These are phyloP conservation scores for Trachops cirrhosus DNA, from an alignment of 2,797 vertebrate genomes.

Conservation along the genomic window DNA sequence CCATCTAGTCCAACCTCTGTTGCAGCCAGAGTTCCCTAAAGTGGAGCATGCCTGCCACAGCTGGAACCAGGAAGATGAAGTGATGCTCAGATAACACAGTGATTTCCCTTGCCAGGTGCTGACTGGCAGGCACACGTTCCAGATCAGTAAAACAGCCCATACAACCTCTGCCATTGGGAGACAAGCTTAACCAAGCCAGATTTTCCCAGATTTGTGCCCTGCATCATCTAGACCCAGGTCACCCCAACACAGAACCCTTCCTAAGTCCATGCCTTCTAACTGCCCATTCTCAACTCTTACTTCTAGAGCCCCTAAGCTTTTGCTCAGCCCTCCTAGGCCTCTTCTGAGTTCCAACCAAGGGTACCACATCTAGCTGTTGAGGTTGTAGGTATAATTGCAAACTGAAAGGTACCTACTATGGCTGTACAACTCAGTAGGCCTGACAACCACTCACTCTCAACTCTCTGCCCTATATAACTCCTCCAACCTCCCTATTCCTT, in stretches of 20 bases:
- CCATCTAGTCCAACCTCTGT: not conserved
- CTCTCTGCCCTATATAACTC: not conserved
- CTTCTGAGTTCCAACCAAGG: not conserved
- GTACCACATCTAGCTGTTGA: not conserved
- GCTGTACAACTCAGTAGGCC: not conserved
- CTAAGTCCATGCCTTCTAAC: not conserved
- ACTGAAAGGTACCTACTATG: not conserved
- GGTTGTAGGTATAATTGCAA: not conserved
- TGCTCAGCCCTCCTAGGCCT: not conserved
- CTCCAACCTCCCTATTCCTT: not conserved
- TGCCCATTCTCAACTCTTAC: not conserved
- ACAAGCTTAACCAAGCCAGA: not conserved
- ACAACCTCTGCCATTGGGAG: too few species aligned
- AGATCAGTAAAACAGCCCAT: not conserved
- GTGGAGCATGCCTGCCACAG: too few species aligned
- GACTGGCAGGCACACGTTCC: fast-evolving
- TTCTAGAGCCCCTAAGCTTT: not conserved
- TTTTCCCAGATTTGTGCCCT: not conserved
- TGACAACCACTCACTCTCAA: not conserved
- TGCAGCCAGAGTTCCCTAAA: not conserved
- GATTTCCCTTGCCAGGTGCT: not conserved
- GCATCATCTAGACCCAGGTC: not conserved
- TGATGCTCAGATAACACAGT: fast-evolving
- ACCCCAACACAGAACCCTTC: not conserved
- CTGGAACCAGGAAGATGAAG: not conserved